Conservation (phyloP, 2,888 invertebrate species). For the Nephrocerus scutellatus region DNA sequence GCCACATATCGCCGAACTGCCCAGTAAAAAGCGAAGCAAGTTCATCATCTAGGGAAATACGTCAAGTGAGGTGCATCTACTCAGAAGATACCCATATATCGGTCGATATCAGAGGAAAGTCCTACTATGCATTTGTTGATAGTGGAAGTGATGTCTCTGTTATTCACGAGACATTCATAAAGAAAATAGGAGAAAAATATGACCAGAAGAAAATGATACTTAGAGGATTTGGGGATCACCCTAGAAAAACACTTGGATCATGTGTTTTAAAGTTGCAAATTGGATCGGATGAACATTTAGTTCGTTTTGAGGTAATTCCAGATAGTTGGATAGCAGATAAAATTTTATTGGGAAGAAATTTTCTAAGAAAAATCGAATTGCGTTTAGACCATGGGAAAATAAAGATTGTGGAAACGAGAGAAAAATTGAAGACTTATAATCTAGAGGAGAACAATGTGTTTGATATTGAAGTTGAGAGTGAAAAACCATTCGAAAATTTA, state of each 20-base stretch:
- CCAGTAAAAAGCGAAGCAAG: conserved; percentile 1
- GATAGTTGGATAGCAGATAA: conserved; percentile 5
- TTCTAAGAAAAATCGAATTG: conserved; percentile 6
- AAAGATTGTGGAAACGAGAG: background rate
- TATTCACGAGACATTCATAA: background rate
- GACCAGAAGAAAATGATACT: conserved; percentile 2
- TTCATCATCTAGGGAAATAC: conserved; percentile 1
- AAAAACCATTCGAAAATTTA: background rate
- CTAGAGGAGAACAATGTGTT: conserved; percentile 6
- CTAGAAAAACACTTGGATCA: conserved; percentile 6
- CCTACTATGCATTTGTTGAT: conserved; percentile 5
- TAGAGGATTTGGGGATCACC: conserved; percentile 3
- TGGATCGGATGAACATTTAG: no score
- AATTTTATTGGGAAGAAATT: conserved; percentile 8
- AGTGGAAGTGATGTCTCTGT: conserved; percentile 8
- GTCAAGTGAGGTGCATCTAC: conserved; percentile 4
- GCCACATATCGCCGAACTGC: conserved; percentile 7
- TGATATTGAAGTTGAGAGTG: conserved; percentile 1
- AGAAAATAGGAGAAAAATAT: background rate
- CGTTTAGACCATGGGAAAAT: conserved; percentile 1
- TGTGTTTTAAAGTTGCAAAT: conserved; percentile 2
- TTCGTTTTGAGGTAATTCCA: conserved; percentile 7
- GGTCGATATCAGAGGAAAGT: background rate
- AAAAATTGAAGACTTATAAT: background rate
- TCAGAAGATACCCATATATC: background rate